phyloP scores from a whole-genome alignment of 2,113 vertebrate genomes.

The Hoplias malabaricus region DNA sequence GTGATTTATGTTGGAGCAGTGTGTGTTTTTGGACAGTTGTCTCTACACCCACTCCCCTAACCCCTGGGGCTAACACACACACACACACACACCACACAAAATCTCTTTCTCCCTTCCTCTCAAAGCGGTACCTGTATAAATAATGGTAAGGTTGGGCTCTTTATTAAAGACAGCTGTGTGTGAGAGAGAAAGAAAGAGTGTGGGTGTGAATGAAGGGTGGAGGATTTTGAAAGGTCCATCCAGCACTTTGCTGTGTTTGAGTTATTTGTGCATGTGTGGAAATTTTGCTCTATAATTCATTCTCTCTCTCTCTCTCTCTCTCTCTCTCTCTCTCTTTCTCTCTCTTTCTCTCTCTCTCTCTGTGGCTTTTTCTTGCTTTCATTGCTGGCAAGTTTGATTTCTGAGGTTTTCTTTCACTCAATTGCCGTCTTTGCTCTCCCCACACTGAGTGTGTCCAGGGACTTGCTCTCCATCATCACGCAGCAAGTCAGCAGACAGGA shows the following conservation, averaged over 20 bases:
- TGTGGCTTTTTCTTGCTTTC: background rate
- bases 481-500: constrained; percentile 17
- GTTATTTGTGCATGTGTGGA: background rate
- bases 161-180: constrained; percentile 78
- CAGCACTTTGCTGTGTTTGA: no score
- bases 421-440: no score
- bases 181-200: constrained; percentile 17
- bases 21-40: constrained; percentile 44
- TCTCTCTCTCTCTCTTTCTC: background rate
- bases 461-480: constrained; percentile 10
- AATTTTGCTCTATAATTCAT: constrained; percentile 15
- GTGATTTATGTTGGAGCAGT: constrained; percentile 75
- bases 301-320: background rate
- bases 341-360: background rate
- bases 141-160: constrained; percentile 63
- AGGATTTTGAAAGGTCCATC: constrained; percentile 58
- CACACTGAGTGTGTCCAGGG: constrained; percentile 3
- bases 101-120: constrained; percentile 55
- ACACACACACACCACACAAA: constrained; percentile 33
- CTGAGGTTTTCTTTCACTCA: no score
- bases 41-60: constrained; percentile 22
- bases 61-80: constrained; percentile 49
- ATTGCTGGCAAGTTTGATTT: background rate
- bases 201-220: constrained; percentile 40
- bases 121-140: constrained; percentile 75